Conservation (phyloP, 2,797 vertebrate genomes). For the Coregonus ussuriensis region DNA sequence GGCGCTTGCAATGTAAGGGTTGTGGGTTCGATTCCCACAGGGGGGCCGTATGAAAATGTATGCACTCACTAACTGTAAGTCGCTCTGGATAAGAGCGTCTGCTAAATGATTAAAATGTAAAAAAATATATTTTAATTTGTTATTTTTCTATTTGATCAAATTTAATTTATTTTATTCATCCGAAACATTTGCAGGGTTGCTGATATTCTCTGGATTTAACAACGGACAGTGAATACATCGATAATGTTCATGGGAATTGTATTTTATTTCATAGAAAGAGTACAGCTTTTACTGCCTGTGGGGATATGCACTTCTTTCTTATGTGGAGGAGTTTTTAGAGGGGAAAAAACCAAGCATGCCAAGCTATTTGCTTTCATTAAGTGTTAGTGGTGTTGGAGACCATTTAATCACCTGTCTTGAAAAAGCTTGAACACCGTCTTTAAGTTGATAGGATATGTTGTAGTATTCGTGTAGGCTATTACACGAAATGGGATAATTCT, state of each 20-base stretch:
- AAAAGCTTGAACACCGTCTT: not conserved
- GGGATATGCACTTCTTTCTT: not conserved
- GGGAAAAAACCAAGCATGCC: not conserved
- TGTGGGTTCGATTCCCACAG: no score
- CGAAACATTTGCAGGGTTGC: not conserved
- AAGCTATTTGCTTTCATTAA: not conserved
- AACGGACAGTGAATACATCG: slow-evolving; percentile 20
- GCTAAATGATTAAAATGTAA: no score
- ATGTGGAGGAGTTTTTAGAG: not conserved
- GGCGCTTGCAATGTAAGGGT: no score
- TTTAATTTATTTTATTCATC: not conserved
- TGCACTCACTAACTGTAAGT: no score
- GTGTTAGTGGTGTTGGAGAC: not conserved
- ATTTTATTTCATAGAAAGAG: slow-evolving; percentile 30
- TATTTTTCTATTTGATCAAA: no score
- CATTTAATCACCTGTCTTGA: not conserved
- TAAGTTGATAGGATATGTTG: not conserved
- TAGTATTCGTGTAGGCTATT: not conserved
- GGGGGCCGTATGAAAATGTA: no score
- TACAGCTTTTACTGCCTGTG: slow-evolving; percentile 23
- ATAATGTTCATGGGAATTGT: slow-evolving; percentile 28
- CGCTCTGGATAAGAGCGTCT: no score
- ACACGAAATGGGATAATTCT: not conserved
- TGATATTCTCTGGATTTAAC: slow-evolving; percentile 20
- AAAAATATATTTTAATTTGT: no score